phyloP scores from a whole-genome alignment of 2,113 vertebrate genomes.

The Herpetotheres cachinnans region DNA sequence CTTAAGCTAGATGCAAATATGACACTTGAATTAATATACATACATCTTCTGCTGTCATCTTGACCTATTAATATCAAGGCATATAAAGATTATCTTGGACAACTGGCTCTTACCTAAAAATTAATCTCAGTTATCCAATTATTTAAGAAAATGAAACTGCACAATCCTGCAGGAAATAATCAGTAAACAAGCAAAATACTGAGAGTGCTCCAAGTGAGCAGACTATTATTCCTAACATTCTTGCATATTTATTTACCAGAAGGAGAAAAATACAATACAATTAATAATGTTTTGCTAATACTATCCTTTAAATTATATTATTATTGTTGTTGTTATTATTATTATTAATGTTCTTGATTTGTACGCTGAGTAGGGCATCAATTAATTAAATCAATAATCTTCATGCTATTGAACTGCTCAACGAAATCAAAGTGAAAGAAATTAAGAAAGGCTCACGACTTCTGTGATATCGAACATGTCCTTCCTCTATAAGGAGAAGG shows the following conservation, averaged over 20 bases:
- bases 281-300: not conserved
- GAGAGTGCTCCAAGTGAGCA: not conserved
- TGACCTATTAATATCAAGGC: not conserved
- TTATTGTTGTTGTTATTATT: not conserved
- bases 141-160: not conserved
- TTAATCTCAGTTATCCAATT: not conserved
- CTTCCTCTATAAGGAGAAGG: not conserved
- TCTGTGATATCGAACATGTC: not conserved
- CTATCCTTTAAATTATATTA: not conserved
- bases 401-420: not conserved
- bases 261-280: not conserved
- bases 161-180: slow-evolving; percentile 1
- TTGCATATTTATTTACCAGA: not conserved
- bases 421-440: not conserved
- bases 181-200: not conserved
- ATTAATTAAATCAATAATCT: not conserved
- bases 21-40: not conserved
- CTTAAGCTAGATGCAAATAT: not conserved
- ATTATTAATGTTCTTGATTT: not conserved
- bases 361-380: not conserved
- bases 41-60: not conserved
- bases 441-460: not conserved
- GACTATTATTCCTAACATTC: not conserved
- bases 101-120: not conserved
- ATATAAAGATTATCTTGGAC: not conserved